A percentile compares a stretch with the other conserved stretches of the same genome.
These are phyloP conservation scores for Pharmacophagus antenor DNA, from an alignment of 2,888 invertebrate genomes.

Conservation along the genomic window DNA sequence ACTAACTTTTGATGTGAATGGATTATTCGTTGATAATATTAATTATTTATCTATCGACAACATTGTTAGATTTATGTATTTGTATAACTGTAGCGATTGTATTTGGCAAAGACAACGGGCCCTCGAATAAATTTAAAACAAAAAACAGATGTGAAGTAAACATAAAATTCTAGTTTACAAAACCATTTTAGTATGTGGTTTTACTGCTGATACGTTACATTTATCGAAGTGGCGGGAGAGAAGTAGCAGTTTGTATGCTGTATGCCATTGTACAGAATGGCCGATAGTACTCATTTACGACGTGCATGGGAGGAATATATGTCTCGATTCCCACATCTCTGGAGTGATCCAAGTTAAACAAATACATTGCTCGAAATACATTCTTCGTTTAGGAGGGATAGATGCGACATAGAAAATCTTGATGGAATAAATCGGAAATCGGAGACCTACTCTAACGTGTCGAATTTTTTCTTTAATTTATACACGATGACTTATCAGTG, in stretches of 20 bases:
- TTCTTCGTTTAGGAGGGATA: no score
- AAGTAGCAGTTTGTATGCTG: constrained; percentile 27
- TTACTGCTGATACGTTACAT: background rate
- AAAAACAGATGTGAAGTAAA: background rate
- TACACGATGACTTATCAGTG: no score
- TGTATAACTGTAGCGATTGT: no score
- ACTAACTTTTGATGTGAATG: background rate
- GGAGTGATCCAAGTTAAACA: no score
- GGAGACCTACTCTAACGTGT: no score
- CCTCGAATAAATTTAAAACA: background rate
- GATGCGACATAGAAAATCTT: no score
- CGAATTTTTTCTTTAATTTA: no score
- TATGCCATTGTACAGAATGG: constrained; percentile 15
- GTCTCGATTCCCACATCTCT: constrained; percentile 2
- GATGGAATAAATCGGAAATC: no score
- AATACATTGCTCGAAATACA: no score
- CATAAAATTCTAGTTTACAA: background rate
- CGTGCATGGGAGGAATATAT: constrained; percentile 5
- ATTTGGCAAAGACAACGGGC: background rate
- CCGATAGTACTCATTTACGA: constrained; percentile 11
- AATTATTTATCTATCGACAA: background rate
- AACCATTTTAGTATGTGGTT: background rate
- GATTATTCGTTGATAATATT: background rate
- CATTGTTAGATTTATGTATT: background rate
- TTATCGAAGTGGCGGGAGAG: constrained; percentile 8